Evolutionary conservation across 1,140 invertebrate species (phyloP), one percentile per base, ranked within the genome.

Genomic region (Drosophila nigromelanica): DNA sequence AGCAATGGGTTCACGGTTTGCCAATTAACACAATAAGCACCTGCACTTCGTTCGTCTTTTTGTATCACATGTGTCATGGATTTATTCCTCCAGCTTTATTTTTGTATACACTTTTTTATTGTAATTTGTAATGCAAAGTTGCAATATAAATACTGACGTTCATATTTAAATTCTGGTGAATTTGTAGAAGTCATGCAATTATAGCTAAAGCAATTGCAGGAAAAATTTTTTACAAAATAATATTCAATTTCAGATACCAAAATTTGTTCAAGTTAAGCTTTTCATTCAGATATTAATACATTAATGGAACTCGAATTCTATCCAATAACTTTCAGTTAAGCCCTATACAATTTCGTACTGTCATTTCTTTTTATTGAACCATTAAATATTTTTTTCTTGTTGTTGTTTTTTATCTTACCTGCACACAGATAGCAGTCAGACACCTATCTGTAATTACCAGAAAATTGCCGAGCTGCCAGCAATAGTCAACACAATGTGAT

Each of bases 401-500:
- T 24, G 21, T 6, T 33, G 5, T 42, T 15, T 54, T 33, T 15
- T 58, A 43, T 62, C 47, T 51, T 10, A 30, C 35, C 18, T 45
- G 21, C 54, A 39, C 18, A 56, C 54, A 56, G 40, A 35, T 21
- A 51, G 37, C 47, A 43, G 35, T 51, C 42, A 56, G 52, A 52
- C 50, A 67, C 55, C 43, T 43, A 73, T 60, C 80, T 72, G 80
- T 85, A 85, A 85, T 85, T 85, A 85, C 78, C 80, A 76, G 81
- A 78, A 86, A 85, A 85, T 86, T 87, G 81, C 58, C 61, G 40
- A 66, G 64, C 73, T 52, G 33, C 27, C 35, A 45, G 51, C 48
- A 72, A 72, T 67, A 55, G 69, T 59, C 55, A 72, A 45, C 61
- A 40, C 66, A 62, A 43, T 42, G 37, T 37, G 37, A 33, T 43